Base-by-base conservation (phyloP, 2,797 vertebrate genomes). In the Limnodromus scolopaceus region DNA sequence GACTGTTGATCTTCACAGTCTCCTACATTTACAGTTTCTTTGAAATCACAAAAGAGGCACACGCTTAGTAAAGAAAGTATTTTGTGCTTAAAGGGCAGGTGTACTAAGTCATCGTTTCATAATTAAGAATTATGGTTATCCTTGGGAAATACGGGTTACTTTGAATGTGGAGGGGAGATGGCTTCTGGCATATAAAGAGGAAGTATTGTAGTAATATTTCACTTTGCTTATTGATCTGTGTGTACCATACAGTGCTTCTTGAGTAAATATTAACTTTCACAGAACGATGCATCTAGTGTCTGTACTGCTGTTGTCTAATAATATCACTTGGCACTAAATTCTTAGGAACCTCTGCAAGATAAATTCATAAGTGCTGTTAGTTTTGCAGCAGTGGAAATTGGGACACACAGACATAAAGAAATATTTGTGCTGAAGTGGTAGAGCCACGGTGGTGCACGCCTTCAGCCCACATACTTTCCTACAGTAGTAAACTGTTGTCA, bases 61-160 rank as follows among this genome's bases (percentile, higher is more conserved):
- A 34, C 27, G 16, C 18, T 89, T 78, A 55, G 20, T 83, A 61
- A 89, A 87, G 48, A 55, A 72, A 34, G 18, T 77, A 27, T 87
- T 84, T 81, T 51, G 25, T 92, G 46, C 65, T 91, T 70, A 81
- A 91, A 87, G 77, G 63, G 5, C 46, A 81, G 63, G 32, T 80
- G 89, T 0, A 0, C 39, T 48, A 41, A 53, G 11, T 64, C 5
- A 71, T 60, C 22, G n/a, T 74, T 96, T 93, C 70, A 10, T 64
- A 96, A 71, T 96, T 79, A 84, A 87, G 46, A 69, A 78, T 54
- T 95, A 81, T 1, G 0, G 10, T 77, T 96, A 79, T 93, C 78
- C 63, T 76, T 95, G 88, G 75, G 80, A 96, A 95, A 69, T 79
- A 34, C 9, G 17, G 46, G 38, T 89, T 91, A 34, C 46, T 88